These are phyloP conservation scores for human (Homo sapiens) DNA, from an alignment of 2,113 vertebrate species.

Conservation along the genomic window GRCh38 chr5:67493501-67494000, in stretches of 20 bases:
- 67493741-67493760: not conserved
- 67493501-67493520: not conserved
- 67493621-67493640: not conserved
- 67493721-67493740: not conserved
- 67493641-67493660: not conserved
- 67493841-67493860: rapidly evolving
- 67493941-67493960: not conserved
- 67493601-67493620: not conserved
- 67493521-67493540: not conserved
- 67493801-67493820: not conserved
- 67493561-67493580: not conserved
- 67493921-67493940: not conserved
- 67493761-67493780: not conserved
- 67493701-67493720: not conserved
- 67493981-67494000: not conserved
- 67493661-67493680: not conserved
- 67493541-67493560: conserved; percentile 19
- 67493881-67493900: not conserved
- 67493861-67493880: rapidly evolving
- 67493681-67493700: not conserved
- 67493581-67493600: not conserved
- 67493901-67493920: not conserved
- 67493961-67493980: not conserved
- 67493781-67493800: not conserved
- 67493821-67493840: not conserved